Percentiles rank a stretch among this genome's conserved stretches.
phyloP scores from a whole-genome alignment of 2,797 vertebrate species.

The Rhinogobio ventralis region DNA sequence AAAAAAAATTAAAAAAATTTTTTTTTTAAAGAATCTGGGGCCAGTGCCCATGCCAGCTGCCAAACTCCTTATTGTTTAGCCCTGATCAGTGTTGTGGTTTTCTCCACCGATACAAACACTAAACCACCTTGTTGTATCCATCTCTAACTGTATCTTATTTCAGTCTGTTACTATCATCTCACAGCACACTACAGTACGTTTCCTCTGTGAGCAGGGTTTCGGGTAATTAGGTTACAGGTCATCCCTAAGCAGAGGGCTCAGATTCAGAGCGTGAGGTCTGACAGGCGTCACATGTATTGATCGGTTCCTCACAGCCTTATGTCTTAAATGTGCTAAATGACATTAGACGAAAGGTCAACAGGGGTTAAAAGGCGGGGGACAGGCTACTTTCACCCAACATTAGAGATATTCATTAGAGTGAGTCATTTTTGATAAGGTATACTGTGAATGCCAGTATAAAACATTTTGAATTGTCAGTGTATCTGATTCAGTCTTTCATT shows the following conservation, averaged over 20 bases:
- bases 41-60: not conserved
- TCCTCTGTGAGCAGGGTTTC: not conserved
- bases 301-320: constrained; percentile 14
- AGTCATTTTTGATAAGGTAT: constrained; percentile 21
- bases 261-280: constrained; percentile 20
- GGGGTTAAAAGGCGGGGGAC: constrained; percentile 44
- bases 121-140: not conserved
- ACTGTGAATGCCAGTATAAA: not conserved
- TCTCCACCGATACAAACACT: not conserved
- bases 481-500: constrained; percentile 6
- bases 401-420: not conserved
- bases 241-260: constrained; percentile 18
- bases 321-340: constrained; percentile 32
- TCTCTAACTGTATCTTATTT: constrained; percentile 21
- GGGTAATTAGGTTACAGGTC: constrained; percentile 30
- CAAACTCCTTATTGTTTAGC: not conserved
- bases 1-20: too few species aligned
- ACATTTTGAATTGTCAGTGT: constrained; percentile 30
- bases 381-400: constrained; percentile 23
- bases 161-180: not conserved
- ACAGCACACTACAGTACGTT: not conserved
- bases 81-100: not conserved
- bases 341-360: constrained; percentile 47
- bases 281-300: constrained; percentile 29
- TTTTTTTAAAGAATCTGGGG: too few species aligned